Base-by-base conservation (phyloP, 2,113 vertebrate genomes). In the Epinephelus moara region DNA sequence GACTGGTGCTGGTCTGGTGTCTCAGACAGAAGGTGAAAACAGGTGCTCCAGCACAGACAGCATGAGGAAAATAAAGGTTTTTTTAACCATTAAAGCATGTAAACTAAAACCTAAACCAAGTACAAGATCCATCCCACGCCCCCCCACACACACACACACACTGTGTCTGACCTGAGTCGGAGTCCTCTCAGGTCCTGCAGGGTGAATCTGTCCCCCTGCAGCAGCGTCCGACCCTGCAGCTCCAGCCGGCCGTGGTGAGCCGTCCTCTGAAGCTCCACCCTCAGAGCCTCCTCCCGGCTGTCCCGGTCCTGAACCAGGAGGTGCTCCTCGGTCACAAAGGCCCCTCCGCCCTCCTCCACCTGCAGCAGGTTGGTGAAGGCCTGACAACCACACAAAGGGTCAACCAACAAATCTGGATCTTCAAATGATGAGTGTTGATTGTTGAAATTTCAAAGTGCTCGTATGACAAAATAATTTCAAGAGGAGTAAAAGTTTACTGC, bases 301-400 rank as follows among this genome's bases (percentile, higher is more conserved):
- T 97, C 96, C 55, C 70, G 67, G 78, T 96, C 95, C 19, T 61
- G 80, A 57, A 96, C 92, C 88, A 95, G 71, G 49, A 97, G 82
- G 78, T 96, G 94, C 45, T 95, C 93, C 78, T 89, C 90, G 0
- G 91, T 95, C 66, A 95, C 55, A 2, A 96, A 95, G 80, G 77
- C 91, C 0, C 40, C 82, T 2, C 90, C 83, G 0, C 91, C 94
- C 82, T 95, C 94, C 77, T 96, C 95, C 75, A 93, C 92, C 61
- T 88, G 94, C 57, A 96, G 87, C 27, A 94, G 79, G 91, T 95
- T 95, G 68, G 90, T 95, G 88, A 95, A 96, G 62, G 95, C 94
- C 95, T 96, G 89, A 66, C 10, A 23, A 12, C 5, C 60, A 62
- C 9, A 75, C 6, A 68, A 9, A 64, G 2, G 49, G 40, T 21